A percentile compares a stretch with the other conserved stretches of the same genome.
Conservation (phyloP, 1,140 invertebrate genomes). For the Dolichoris vasculosae region DNA sequence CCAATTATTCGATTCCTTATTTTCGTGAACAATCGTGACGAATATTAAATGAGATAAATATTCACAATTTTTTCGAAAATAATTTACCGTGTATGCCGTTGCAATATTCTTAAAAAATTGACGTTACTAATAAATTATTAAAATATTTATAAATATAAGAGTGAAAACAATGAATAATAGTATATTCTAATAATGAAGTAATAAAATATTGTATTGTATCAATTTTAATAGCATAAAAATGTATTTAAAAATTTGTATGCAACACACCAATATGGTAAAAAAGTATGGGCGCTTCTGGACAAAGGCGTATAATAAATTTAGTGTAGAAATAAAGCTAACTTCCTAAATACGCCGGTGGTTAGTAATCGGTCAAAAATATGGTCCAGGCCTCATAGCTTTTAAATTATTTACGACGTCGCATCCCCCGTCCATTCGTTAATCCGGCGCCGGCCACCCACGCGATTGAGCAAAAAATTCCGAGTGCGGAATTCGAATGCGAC, state of each 20-base stretch:
- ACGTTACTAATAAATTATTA: no score
- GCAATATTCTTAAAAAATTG: no score
- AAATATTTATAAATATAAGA: no score
- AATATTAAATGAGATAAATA: no score
- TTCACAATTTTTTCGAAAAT: no score
- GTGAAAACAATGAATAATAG: no score
- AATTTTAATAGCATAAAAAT: no score
- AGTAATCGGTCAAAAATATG: constrained; percentile 45
- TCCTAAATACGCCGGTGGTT: constrained; percentile 36
- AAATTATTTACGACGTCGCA: constrained; percentile 43
- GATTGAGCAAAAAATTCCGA: not conserved
- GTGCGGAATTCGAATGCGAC: constrained; percentile 21
- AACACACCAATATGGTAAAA: not conserved
- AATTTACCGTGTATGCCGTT: no score
- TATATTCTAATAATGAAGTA: no score
- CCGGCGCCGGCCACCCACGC: constrained; percentile 30
- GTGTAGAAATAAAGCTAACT: not conserved
- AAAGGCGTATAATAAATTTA: not conserved
- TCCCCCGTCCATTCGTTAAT: constrained; percentile 13
- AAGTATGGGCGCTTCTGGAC: not conserved
- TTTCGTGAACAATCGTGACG: no score
- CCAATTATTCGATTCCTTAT: no score
- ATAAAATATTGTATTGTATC: no score
- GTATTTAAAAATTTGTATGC: not conserved
- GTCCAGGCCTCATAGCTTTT: not conserved